A percentile compares a stretch with the other conserved stretches of the same genome.
Evolutionary conservation across 2,797 vertebrate genomes (phyloP).

Genomic region (Eutrigla gurnardus): DNA sequence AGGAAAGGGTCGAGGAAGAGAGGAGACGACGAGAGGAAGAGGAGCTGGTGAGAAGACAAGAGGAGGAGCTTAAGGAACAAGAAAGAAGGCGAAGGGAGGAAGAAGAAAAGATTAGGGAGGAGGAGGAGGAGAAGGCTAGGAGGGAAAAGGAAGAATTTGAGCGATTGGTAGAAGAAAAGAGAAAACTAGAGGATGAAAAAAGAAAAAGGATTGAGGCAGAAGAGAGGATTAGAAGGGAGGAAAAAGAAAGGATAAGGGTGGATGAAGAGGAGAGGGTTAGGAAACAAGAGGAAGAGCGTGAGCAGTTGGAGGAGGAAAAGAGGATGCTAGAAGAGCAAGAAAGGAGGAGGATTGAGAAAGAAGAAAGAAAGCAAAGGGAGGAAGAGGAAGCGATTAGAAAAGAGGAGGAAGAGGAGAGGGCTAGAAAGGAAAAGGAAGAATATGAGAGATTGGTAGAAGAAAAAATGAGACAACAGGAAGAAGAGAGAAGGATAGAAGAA

Average conservation of each 20-base stretch:
- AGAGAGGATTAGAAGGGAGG: not conserved
- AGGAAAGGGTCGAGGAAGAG: conserved; percentile 16
- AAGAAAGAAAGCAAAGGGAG: conserved; percentile 5
- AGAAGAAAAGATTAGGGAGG: conserved; percentile 1
- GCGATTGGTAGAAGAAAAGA: conserved; percentile 12
- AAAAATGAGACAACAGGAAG: conserved; percentile 20
- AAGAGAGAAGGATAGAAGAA: conserved; percentile 1
- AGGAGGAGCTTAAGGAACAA: conserved; percentile 14
- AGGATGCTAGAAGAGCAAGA: not conserved
- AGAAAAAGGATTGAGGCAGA: conserved; percentile 5
- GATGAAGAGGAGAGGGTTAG: no score
- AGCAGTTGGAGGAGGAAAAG: not conserved
- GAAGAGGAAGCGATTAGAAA: conserved; percentile 9
- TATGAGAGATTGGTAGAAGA: conserved; percentile 5
- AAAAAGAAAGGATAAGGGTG: conserved; percentile 9
- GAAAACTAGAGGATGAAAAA: conserved; percentile 11
- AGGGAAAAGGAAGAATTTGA: conserved; percentile 22
- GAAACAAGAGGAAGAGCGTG: no score
- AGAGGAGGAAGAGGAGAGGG: conserved; percentile 10
- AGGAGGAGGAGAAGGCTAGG: conserved; percentile 16
- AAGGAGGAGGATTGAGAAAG: conserved; percentile 9
- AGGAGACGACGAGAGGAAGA: conserved; percentile 14
- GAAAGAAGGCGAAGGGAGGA: conserved; percentile 9
- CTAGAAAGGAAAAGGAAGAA: conserved; percentile 18
- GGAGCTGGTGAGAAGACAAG: not conserved